Base-by-base conservation (phyloP, 2,113 vertebrate species). In the Sardina pilchardus region DNA sequence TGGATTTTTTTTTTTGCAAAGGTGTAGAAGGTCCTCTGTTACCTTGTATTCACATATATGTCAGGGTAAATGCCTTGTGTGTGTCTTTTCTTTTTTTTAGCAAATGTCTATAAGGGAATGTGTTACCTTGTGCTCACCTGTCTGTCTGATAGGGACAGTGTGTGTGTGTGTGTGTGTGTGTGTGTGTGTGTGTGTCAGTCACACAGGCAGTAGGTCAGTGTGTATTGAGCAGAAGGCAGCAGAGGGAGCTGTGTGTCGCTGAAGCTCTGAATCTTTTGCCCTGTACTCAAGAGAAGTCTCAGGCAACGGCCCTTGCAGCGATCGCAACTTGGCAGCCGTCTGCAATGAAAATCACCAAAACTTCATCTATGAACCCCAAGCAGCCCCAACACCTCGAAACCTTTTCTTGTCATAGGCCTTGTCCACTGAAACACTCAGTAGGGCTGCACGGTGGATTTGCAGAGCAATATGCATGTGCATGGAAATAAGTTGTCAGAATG, bases 171-270 rank as follows among this genome's bases (percentile, higher is more conserved):
- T 71, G 81, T n/a, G 6, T 80, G 24, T 34, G 42, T 82, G 56
- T 75, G 63, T 56, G 17, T 59, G 9, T 44, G 82, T 9, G 47
- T 26, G 81, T 19, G n/a, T 47, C 16, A 50, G 10, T 71, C 71
- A 36, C 30, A 16, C 34, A 10, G 71, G 26, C 71, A 36, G 71
- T 17, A 2, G 21, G 86, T 53, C 9, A 26, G n/a, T 71, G 30
- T 26, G 43, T 50, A 14, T 21, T 84, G 81, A 82, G 30, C 19
- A 0, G 39, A 75, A 56, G 90, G 88, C 93, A 92, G 93, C 93
- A 95, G 94, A 92, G 94, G 94, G 94, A 93, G 94, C 92, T 92
- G 90, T 63, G 88, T 92, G 92, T 90, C 91, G 85, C 87, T 92
- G 87, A 88, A 82, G 36, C 82, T 44, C 42, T 42, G 19, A 44